These are phyloP conservation scores for Heliothis peltigera DNA, from an alignment of 2,888 invertebrate species.

Conservation along the genomic window DNA sequence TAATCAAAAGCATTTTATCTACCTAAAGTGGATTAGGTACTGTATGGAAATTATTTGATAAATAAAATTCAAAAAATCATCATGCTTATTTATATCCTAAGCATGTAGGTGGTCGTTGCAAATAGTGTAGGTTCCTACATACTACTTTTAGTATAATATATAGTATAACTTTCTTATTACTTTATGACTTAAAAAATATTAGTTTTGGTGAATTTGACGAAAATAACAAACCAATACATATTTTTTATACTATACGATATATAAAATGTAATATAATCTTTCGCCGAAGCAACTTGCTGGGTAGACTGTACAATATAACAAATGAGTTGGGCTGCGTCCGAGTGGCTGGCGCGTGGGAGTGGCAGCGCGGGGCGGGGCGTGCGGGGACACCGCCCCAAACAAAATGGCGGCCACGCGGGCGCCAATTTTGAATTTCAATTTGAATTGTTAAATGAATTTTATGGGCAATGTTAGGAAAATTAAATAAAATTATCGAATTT, in stretches of 20 bases:
- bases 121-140: too few species aligned
- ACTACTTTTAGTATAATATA: too few species aligned
- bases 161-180: too few species aligned
- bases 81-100: too few species aligned
- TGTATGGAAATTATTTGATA: too few species aligned
- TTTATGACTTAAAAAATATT: too few species aligned
- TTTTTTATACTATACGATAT: constrained; percentile 6
- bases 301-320: constrained; percentile 84
- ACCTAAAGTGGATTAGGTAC: too few species aligned
- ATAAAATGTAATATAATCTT: constrained; percentile 12
- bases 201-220: too few species aligned
- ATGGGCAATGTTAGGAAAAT: constrained; percentile 21
- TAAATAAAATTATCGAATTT: neutral
- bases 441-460: constrained; percentile 40
- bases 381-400: constrained; percentile 89
- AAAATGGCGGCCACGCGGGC: constrained; percentile 90
- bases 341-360: constrained; percentile 85
- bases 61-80: too few species aligned
- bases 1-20: too few species aligned
- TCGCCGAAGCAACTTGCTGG: constrained; percentile 74
- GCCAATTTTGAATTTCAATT: constrained; percentile 88
- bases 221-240: too few species aligned
- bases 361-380: constrained; percentile 88
- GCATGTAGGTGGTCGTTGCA: too few species aligned
- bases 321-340: constrained; percentile 89